Percentiles rank a stretch among this genome's conserved stretches.
Evolutionary conservation across 2,888 invertebrate genomes (phyloP).

Genomic region (Rotaria socialis): DNA sequence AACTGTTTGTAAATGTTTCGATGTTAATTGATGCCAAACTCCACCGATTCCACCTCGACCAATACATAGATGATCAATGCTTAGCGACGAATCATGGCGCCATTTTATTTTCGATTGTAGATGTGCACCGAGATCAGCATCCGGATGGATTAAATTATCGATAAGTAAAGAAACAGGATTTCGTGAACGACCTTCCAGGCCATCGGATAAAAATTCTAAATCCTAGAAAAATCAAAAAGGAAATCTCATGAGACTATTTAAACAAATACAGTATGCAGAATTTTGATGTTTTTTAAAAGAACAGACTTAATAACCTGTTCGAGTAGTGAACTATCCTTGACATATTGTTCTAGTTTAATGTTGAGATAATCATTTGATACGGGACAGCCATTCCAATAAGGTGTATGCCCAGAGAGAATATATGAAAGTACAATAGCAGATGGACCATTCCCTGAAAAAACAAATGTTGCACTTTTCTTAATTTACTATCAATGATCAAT

Average conservation of each 20-base stretch:
- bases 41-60: constrained; percentile 75
- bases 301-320: constrained; percentile 54
- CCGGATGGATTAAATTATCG: constrained; percentile 77
- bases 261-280: too few relatives aligned
- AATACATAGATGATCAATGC: constrained; percentile 78
- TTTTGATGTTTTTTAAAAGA: too few relatives aligned
- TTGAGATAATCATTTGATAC: constrained; percentile 71
- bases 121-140: constrained; percentile 76
- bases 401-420: constrained; percentile 80
- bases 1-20: constrained; percentile 71
- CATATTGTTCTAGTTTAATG: constrained; percentile 65
- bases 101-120: constrained; percentile 73
- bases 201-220: constrained; percentile 61
- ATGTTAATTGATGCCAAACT: constrained; percentile 78
- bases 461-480: too few relatives aligned
- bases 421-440: constrained; percentile 81
- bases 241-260: too few relatives aligned
- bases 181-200: constrained; percentile 75
- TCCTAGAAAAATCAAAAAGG: constrained; percentile 52
- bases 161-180: constrained; percentile 76
- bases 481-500: background rate
- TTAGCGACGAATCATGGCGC: constrained; percentile 66
- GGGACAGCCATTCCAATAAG: constrained; percentile 72
- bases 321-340: constrained; percentile 59
- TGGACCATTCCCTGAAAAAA: constrained; percentile 69